Percentiles rank a stretch among this genome's conserved stretches.
These are phyloP conservation scores for Columba guinea DNA, from an alignment of 2,797 vertebrate species.

Conservation along the genomic window DNA sequence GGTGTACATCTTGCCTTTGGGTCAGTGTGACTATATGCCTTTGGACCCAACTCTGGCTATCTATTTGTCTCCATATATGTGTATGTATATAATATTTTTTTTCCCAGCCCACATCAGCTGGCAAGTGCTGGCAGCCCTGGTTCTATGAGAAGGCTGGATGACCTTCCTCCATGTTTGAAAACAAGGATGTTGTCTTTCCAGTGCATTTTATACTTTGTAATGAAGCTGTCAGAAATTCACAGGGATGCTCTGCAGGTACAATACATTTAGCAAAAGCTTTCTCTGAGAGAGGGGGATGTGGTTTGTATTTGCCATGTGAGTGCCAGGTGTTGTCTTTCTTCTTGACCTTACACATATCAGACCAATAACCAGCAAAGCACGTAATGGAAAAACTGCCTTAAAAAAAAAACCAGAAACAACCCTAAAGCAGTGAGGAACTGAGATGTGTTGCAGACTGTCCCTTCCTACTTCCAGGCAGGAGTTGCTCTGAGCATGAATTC, in stretches of 20 bases:
- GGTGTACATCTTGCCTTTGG: background rate
- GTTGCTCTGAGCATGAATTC: background rate
- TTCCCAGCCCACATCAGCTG: background rate
- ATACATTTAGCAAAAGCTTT: fast-evolving
- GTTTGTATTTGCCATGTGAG: background rate
- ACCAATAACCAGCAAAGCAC: background rate
- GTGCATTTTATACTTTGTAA: background rate
- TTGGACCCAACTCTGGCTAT: background rate
- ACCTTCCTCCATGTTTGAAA: background rate
- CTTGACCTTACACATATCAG: background rate
- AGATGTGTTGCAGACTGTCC: background rate
- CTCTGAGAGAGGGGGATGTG: background rate
- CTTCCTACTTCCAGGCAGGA: background rate
- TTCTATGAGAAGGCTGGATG: background rate
- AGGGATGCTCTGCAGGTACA: background rate
- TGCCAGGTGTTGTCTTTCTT: background rate
- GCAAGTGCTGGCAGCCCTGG: background rate
- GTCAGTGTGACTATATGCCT: background rate
- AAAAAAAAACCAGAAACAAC: background rate
- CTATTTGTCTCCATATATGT: background rate
- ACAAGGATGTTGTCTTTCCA: background rate
- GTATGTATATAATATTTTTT: background rate
- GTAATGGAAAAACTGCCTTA: background rate
- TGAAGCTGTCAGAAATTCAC: background rate
- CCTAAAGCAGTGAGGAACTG: background rate